A percentile compares a stretch with the other conserved stretches of the same genome.
phyloP scores from a whole-genome alignment of 2,888 invertebrate genomes.

The Selenia dentaria region DNA sequence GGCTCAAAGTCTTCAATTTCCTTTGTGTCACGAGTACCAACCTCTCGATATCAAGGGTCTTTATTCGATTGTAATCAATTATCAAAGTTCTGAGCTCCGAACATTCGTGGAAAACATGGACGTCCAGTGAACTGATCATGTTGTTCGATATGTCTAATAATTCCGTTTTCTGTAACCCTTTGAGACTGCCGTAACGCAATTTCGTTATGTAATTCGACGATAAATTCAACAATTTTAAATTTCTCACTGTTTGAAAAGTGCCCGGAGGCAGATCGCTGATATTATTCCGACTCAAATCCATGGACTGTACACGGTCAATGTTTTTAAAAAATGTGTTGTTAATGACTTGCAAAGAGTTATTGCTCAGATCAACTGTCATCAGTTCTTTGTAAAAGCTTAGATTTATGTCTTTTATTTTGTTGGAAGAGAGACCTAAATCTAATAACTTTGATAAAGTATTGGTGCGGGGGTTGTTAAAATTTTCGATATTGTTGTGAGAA shows the following conservation, averaged over 20 bases:
- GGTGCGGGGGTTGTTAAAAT: conserved; percentile 56
- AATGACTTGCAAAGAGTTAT: conserved; percentile 51
- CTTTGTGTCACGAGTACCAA: conserved; percentile 50
- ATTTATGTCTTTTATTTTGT: conserved; percentile 54
- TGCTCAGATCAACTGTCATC: conserved; percentile 55
- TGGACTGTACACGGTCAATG: conserved; percentile 52
- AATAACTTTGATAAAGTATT: conserved; percentile 54
- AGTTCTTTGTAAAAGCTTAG: conserved; percentile 57
- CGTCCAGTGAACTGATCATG: conserved; percentile 55
- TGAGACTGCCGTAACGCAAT: conserved; percentile 65
- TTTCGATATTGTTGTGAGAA: conserved; percentile 54
- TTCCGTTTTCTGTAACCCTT: conserved; percentile 63
- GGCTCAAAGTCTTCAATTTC: conserved; percentile 57
- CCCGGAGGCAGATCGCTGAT: conserved; percentile 60
- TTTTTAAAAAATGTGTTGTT: conserved; percentile 53
- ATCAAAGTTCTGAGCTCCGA: conserved; percentile 56
- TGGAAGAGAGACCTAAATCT: conserved; percentile 55
- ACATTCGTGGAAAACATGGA: conserved; percentile 71
- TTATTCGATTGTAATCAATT: conserved; percentile 67
- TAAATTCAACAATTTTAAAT: conserved; percentile 61
- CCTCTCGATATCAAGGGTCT: conserved; percentile 60
- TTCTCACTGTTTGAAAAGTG: conserved; percentile 60
- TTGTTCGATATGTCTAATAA: conserved; percentile 67
- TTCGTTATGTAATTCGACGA: conserved; percentile 58
- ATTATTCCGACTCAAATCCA: conserved; percentile 64